Evolutionary conservation across 2,113 vertebrate species (phyloP), one percentile per base, ranked within the genome.

Genomic region (Electrona antarctica): DNA sequence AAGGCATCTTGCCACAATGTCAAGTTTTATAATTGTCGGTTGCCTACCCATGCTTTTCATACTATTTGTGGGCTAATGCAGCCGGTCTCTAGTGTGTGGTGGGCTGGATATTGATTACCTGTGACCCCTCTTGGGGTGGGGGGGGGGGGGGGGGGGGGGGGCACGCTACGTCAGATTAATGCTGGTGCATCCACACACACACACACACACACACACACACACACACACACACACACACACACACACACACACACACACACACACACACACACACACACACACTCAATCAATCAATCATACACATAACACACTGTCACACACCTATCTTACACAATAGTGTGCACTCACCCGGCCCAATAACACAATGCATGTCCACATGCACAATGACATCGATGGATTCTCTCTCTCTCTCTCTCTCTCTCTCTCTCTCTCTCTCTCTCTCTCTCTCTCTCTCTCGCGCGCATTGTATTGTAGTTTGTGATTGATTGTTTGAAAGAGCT

Each of bases 131-230:
- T 21, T 50, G 21, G 49, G 63, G 80, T 68, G 82, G 74, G 77
- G 5, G 33, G 5, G 33, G 33, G 5, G 33, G 33, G 33, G 29
- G 60, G 51, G 74, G 71, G 21, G 21, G 21, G 2, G 21, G 70
- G 58, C 12, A 29, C 9, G 79, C 77, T 63, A 60, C 80, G 66
- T 74, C 80, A 58, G 64, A 69, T 69, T 78, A 80, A 85, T 77
- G 60, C 80, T 85, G 87, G 81, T 84, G 85, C 65, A 54, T 11
- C 70, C 46, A 67, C 48, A 46, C 49, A 60, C 15, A 14, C 7
- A 6, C 49, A 50, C 7, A 7, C 49, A 50, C 49, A 8, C 49
- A 41, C 33, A 41, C 49, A 33, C 12, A 63, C 61, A 46, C 58
- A 60, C 29, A 49, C 62, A 54, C 10, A 5, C 51, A 12, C 10